Percentiles rank a stretch among this genome's conserved stretches.
phyloP scores from a whole-genome alignment of 2,888 invertebrate genomes.

The Cosmopolites sordidus region DNA sequence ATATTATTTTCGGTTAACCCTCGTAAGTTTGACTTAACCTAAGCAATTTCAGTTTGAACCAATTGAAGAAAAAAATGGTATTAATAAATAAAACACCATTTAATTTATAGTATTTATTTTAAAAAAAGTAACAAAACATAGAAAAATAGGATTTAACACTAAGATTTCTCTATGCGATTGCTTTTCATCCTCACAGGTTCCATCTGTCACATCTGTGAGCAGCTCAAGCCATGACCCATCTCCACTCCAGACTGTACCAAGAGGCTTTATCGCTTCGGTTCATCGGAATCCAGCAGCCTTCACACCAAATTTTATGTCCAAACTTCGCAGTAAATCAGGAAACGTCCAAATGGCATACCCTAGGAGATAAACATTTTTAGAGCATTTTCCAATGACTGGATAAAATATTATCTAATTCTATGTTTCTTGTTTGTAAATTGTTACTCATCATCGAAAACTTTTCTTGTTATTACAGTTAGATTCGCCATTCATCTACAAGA shows the following conservation, averaged over 20 bases:
- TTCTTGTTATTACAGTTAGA: too few relatives aligned
- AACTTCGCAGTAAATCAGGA: conserved; percentile 20
- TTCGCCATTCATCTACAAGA: too few relatives aligned
- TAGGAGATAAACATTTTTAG: conserved; percentile 16
- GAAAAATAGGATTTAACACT: neutral
- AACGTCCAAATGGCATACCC: conserved; percentile 8
- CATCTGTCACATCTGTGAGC: conserved; percentile 19
- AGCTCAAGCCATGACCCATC: conserved; percentile 28
- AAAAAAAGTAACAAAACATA: neutral
- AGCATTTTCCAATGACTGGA: neutral
- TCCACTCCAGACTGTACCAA: conserved; percentile 32
- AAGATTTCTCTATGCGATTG: neutral
- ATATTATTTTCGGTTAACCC: too few relatives aligned
- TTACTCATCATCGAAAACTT: too few relatives aligned
- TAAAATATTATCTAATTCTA: too few relatives aligned
- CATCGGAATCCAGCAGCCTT: conserved; percentile 17
- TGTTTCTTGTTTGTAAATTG: too few relatives aligned
- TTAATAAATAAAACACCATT: too few relatives aligned
- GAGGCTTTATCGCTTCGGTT: conserved; percentile 20
- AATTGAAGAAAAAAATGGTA: too few relatives aligned
- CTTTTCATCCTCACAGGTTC: too few relatives aligned
- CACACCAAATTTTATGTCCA: conserved; percentile 28
- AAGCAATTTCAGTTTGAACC: too few relatives aligned
- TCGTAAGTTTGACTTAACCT: too few relatives aligned
- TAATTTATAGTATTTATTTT: too few relatives aligned